Evolutionary conservation across 2,888 invertebrate species (phyloP).

Genomic region (Girardia tigrina): DNA sequence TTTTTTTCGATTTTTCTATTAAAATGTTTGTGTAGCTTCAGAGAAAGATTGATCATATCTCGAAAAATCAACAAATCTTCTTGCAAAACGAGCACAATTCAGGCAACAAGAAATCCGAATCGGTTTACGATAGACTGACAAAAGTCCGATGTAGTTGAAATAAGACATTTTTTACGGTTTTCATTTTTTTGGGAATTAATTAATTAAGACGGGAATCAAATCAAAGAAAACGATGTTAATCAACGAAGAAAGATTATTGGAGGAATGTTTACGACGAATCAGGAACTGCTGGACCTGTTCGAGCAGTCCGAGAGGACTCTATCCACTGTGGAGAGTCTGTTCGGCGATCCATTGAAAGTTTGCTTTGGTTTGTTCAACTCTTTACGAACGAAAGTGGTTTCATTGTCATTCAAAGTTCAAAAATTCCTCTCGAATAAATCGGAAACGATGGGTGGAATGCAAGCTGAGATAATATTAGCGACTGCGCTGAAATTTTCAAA

Average conservation of each 20-base stretch:
- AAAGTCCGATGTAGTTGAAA: not conserved
- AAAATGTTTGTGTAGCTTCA: too few relatives aligned
- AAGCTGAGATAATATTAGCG: too few relatives aligned
- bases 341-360: conserved; percentile 4
- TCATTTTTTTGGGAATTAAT: too few relatives aligned
- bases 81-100: not conserved
- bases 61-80: not conserved
- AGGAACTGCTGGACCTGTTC: not conserved
- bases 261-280: not conserved
- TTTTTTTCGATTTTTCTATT: too few relatives aligned
- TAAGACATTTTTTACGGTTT: not conserved
- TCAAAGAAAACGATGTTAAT: not conserved
- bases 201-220: not conserved
- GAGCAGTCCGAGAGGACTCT: not conserved
- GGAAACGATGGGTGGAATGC: too few relatives aligned
- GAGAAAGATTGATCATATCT: not conserved
- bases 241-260: not conserved
- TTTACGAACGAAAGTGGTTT: too few relatives aligned
- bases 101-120: not conserved
- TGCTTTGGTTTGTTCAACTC: too few relatives aligned
- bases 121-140: not conserved
- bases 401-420: too few relatives aligned
- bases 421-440: too few relatives aligned
- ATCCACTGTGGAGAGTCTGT: not conserved
- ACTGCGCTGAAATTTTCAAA: too few relatives aligned